Evolutionary conservation across 2,113 vertebrate genomes (phyloP).

Genomic region (Capreolus pygargus): DNA sequence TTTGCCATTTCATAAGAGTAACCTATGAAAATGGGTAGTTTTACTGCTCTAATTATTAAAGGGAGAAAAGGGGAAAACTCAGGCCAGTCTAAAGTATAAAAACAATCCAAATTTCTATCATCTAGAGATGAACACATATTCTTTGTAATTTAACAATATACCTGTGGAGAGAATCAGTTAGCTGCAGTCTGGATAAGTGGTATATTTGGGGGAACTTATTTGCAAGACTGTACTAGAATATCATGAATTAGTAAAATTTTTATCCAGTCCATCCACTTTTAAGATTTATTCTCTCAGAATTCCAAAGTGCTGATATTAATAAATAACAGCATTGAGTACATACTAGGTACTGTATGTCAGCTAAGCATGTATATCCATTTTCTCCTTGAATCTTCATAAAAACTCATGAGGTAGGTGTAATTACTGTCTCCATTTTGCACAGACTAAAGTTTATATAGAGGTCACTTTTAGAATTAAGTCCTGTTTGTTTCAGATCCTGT

Average conservation of each 20-base stretch:
- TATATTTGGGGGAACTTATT: constrained; percentile 27
- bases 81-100: constrained; percentile 25
- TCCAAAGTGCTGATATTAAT: background rate
- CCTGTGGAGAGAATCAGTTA: background rate
- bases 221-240: constrained; percentile 1
- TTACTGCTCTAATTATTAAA: constrained; percentile 35
- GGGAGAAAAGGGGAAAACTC: background rate
- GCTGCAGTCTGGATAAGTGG: background rate
- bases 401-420: background rate
- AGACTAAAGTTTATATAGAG: background rate
- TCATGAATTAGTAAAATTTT: constrained; percentile 18
- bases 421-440: constrained; percentile 17
- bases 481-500: constrained; percentile 35
- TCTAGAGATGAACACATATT: constrained; percentile 13
- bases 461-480: constrained; percentile 28
- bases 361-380: constrained; percentile 16
- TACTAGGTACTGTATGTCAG: background rate
- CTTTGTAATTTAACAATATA: constrained; percentile 27
- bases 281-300: constrained; percentile 6
- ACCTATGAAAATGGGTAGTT: background rate
- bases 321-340: background rate
- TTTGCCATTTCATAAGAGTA: constrained; percentile 24
- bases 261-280: background rate
- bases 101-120: constrained; percentile 13
- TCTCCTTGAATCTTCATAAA: background rate